Evolutionary conservation across 2,888 invertebrate species (phyloP), one percentile per base, ranked within the genome.

Genomic region (Rotaria socialis): DNA sequence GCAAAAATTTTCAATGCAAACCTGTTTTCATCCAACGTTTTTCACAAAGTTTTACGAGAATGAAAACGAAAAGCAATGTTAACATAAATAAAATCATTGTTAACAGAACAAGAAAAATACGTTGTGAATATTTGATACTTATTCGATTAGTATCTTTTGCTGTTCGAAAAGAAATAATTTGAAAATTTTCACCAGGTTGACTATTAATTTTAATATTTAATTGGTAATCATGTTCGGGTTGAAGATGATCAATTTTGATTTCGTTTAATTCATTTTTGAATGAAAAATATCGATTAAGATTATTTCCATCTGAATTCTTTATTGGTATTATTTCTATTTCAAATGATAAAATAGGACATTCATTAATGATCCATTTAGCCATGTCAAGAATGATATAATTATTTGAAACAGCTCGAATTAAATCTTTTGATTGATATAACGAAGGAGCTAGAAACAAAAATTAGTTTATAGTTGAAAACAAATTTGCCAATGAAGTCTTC

Each of bases 281-380:
- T 43, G 80, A 80, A 80, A 80, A 24, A 43, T 47, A 24, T 43
- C 47, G 43, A 47, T 35, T 47, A 47, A 24, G 6, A n/a, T n/a
- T 43, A 43, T 24, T n/a, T 14, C n/a, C 19, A 80, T 10, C 5
- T 3, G 24, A 8, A 67, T 27, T 67, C 27, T 19, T 27, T n/a
- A 27, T 67, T 67, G 67, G 35, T n/a, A 43, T n/a, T n/a, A 80
- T 10, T n/a, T 80, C 47, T 2, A 80, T 47, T 47, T 47, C 80
- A 47, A 47, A 80, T 24, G 43, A 47, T 24, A 47, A 8, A n/a
- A 80, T 80, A 24, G 80, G 24, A 80, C 80, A 80, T 80, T 47
- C 47, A 80, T 80, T 24, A 24, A 47, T n/a, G n/a, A 80, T 80
- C 80, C 80, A 80, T 47, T 47, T 47, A 19, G 80, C n/a, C 47